These are phyloP conservation scores for Heliconius aoede DNA, from an alignment of 2,888 invertebrate genomes.

Conservation along the genomic window DNA sequence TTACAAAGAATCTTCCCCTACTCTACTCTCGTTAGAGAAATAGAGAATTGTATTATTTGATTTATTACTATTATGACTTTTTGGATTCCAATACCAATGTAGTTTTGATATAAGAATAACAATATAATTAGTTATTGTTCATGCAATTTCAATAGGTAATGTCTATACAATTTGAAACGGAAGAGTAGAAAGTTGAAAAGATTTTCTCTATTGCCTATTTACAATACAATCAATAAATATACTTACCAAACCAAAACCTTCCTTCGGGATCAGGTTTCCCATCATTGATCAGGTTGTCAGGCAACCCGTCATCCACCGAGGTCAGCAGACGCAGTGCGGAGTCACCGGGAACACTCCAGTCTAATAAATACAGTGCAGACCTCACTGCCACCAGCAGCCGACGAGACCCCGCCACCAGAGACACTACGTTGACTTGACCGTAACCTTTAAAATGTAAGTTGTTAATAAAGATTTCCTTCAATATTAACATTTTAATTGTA, in stretches of 20 bases:
- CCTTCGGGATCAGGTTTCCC: constrained; percentile 86
- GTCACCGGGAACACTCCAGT: constrained; percentile 74
- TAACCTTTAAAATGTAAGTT: constrained; percentile 59
- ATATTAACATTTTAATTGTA: too few species aligned
- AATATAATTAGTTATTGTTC: too few species aligned
- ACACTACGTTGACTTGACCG: constrained; percentile 79
- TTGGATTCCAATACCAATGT: too few species aligned
- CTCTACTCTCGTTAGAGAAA: too few species aligned
- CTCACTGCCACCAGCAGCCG: constrained; percentile 76
- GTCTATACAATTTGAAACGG: too few species aligned
- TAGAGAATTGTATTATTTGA: too few species aligned
- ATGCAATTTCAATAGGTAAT: too few species aligned
- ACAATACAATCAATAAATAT: background rate
- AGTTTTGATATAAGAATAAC: too few species aligned
- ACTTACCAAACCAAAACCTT: constrained; percentile 85
- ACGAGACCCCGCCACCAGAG: constrained; percentile 67
- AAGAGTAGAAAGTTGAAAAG: too few species aligned
- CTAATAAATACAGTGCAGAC: constrained; percentile 70
- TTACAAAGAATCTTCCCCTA: too few species aligned
- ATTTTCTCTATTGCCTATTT: too few species aligned
- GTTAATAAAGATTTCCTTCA: background rate
- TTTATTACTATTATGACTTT: too few species aligned
- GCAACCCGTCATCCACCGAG: constrained; percentile 64
- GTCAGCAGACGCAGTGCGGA: constrained; percentile 63
- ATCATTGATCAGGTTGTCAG: constrained; percentile 85